Evolutionary conservation across 2,888 invertebrate genomes (phyloP).

Genomic region (Caenorhabditis zanzibari): DNA sequence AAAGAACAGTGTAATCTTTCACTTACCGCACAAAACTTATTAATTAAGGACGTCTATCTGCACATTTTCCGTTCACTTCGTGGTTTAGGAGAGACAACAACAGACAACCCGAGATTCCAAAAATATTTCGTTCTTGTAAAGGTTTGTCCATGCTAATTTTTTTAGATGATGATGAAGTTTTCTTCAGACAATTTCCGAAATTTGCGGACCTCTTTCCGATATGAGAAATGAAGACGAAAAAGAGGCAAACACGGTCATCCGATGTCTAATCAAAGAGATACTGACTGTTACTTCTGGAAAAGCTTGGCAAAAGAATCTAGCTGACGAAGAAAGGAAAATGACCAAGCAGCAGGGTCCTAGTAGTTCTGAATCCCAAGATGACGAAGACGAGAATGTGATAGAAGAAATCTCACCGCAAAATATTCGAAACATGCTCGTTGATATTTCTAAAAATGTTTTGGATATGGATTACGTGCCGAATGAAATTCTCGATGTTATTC

Average conservation of each 20-base stretch:
- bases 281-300: slow-evolving; percentile 45
- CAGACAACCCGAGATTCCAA: slow-evolving; percentile 54
- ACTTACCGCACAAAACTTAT: too few species aligned
- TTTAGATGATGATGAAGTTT: neutral
- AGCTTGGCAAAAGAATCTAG: slow-evolving; percentile 44
- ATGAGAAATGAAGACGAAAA: slow-evolving; percentile 52
- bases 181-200: slow-evolving; percentile 33
- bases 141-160: neutral
- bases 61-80: slow-evolving; percentile 48
- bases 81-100: slow-evolving; percentile 39
- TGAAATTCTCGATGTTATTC: slow-evolving; percentile 67
- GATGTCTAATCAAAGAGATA: slow-evolving; percentile 26
- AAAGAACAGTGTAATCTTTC: too few species aligned
- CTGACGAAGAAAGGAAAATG: neutral
- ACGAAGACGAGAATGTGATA: slow-evolving; percentile 34
- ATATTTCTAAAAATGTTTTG: slow-evolving; percentile 28
- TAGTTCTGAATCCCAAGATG: neutral
- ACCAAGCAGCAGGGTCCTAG: neutral
- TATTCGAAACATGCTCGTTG: slow-evolving; percentile 3
- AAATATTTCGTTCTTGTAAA: slow-evolving; percentile 48
- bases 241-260: slow-evolving; percentile 28
- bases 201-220: slow-evolving; percentile 36
- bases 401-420: slow-evolving; percentile 11
- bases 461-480: slow-evolving; percentile 56
- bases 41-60: slow-evolving; percentile 48